Conservation (phyloP, 2,888 invertebrate species). For the Cryptosula pallasiana region DNA sequence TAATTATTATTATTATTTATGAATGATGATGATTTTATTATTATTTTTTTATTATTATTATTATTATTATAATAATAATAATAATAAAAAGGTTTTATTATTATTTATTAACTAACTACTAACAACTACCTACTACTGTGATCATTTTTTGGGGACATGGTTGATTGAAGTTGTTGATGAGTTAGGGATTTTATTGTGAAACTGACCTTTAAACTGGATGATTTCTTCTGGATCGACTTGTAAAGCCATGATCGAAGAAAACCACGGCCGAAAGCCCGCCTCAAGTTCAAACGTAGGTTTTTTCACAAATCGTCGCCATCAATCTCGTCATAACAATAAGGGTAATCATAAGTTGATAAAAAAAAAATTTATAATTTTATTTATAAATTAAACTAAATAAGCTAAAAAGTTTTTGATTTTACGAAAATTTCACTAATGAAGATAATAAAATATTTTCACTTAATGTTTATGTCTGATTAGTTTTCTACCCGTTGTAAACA, state of each 20-base stretch:
- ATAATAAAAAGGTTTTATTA: no score
- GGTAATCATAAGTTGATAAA: neutral
- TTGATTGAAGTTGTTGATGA: no score
- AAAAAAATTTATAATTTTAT: neutral
- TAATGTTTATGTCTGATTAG: no score
- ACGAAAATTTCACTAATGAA: neutral
- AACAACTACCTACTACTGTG: no score
- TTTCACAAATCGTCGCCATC: neutral
- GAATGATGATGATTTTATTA: no score
- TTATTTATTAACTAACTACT: no score
- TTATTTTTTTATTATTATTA: no score
- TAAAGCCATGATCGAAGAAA: neutral
- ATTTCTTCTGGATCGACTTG: slow-evolving; percentile 17
- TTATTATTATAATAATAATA: no score
- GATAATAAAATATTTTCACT: neutral
- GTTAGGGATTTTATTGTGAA: no score
- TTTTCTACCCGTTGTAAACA: neutral
- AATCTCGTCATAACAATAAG: neutral
- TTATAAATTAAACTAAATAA: neutral
- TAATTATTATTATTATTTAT: no score
- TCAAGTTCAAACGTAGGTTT: neutral
- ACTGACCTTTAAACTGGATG: slow-evolving; percentile 18
- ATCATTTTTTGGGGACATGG: no score
- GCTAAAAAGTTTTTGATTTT: neutral
- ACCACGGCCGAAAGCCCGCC: neutral